Percentiles rank a stretch among this genome's conserved stretches.
phyloP scores from a whole-genome alignment of 2,113 vertebrate genomes.

The Gila orcuttii region DNA sequence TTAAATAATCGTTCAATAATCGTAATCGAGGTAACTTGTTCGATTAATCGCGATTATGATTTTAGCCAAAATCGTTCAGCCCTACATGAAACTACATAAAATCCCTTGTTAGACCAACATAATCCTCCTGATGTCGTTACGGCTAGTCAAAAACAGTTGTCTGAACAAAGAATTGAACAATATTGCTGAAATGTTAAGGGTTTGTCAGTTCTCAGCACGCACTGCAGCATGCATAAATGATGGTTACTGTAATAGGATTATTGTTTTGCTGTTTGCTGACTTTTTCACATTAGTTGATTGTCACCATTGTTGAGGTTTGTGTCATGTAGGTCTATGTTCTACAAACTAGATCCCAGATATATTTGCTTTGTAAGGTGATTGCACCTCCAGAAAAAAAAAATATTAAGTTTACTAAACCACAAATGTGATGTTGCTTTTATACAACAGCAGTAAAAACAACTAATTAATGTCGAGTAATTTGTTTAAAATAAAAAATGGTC shows the following conservation, averaged over 20 bases:
- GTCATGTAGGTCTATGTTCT: not conserved
- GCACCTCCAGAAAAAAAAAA: not conserved
- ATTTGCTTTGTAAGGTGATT: not conserved
- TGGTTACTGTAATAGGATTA: not conserved
- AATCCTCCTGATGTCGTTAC: not conserved
- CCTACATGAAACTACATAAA: not conserved
- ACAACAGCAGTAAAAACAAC: not conserved
- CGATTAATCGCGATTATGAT: no score
- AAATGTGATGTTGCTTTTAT: not conserved
- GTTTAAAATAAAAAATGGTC: not conserved
- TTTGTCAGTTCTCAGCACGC: not conserved
- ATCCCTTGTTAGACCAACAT: not conserved
- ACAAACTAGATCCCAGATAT: not conserved
- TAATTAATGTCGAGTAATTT: not conserved
- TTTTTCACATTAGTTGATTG: not conserved
- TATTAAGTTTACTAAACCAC: not conserved
- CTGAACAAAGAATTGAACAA: not conserved
- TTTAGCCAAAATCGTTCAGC: no score
- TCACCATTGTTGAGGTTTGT: not conserved
- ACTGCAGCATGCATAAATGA: not conserved
- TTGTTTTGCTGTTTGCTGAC: not conserved
- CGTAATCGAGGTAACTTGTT: no score
- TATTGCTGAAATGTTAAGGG: not conserved
- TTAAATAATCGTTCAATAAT: no score
- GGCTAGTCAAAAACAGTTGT: not conserved